phyloP scores from a whole-genome alignment of 2,888 invertebrate species.

The Lacanobia wlatinum region DNA sequence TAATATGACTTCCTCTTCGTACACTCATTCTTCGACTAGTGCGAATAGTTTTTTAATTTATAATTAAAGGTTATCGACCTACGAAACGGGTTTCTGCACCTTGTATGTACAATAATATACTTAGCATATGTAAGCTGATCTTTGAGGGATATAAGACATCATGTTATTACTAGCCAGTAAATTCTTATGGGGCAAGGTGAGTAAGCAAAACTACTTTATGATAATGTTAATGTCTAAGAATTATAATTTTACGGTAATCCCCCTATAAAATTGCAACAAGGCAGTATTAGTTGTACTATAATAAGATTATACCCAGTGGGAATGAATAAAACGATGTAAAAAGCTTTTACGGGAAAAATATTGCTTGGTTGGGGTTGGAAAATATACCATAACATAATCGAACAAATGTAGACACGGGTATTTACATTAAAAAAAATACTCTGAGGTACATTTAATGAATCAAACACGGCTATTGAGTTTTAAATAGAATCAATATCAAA shows the following conservation, averaged over 20 bases:
- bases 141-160: slow-evolving; percentile 42
- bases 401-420: not conserved
- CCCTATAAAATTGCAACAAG: not conserved
- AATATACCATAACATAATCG: not conserved
- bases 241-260: slow-evolving; percentile 22
- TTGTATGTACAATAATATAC: slow-evolving; percentile 11
- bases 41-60: slow-evolving; percentile 34
- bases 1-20: slow-evolving; percentile 22
- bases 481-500: not conserved
- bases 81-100: slow-evolving; percentile 47
- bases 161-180: slow-evolving; percentile 25
- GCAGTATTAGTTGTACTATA: not conserved
- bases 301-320: not conserved
- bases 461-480: not conserved
- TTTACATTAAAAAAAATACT: not conserved
- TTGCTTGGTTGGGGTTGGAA: too few relatives aligned
- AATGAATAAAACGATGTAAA: not conserved
- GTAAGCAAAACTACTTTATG: slow-evolving; percentile 44
- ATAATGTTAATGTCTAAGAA: slow-evolving; percentile 13
- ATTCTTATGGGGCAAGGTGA: slow-evolving; percentile 46
- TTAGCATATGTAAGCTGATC: slow-evolving; percentile 22
- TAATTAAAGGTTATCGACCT: slow-evolving; percentile 51
- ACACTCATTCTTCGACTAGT: slow-evolving; percentile 27
- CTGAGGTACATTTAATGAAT: not conserved
- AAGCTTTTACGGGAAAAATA: too few relatives aligned